Conservation (phyloP, 2,113 vertebrate genomes). For the Hemichromis elongatus region DNA sequence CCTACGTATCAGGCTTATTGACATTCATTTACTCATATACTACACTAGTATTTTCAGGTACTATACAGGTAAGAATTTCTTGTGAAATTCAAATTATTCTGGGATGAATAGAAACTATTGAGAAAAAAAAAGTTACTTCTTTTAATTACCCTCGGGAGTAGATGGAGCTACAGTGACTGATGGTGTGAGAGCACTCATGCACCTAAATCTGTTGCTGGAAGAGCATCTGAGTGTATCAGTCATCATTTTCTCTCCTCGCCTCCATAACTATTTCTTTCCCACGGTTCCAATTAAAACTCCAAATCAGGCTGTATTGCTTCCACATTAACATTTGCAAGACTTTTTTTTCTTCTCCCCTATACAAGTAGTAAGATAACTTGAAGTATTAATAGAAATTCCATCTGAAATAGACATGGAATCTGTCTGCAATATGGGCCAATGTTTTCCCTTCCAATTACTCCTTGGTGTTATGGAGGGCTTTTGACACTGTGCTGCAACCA, state of each 20-base stretch:
- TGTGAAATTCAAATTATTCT: not conserved
- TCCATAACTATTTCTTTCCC: slow-evolving; percentile 25
- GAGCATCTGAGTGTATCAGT: slow-evolving; percentile 40
- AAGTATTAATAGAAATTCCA: not conserved
- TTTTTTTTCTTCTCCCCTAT: not conserved
- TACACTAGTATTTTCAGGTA: not conserved
- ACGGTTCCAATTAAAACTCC: slow-evolving; percentile 47
- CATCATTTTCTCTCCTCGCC: slow-evolving; percentile 26
- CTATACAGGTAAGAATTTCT: not conserved
- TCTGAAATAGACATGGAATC: not conserved
- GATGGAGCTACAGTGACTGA: slow-evolving; percentile 13
- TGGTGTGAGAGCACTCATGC: slow-evolving; percentile 28
- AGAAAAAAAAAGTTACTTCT: not conserved
- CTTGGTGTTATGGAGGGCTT: not conserved
- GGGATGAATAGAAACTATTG: not conserved
- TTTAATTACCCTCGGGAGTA: slow-evolving; percentile 37
- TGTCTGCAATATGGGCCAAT: not conserved
- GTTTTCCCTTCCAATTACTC: not conserved
- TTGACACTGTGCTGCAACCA: not conserved
- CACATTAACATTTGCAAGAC: not conserved
- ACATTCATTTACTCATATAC: not conserved
- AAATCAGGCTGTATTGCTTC: not conserved
- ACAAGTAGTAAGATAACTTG: not conserved
- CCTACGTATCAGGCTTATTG: not conserved
- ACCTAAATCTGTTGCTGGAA: slow-evolving; percentile 31